Conservation (phyloP, 2,797 vertebrate species). For the Sebastes trivittatus region DNA sequence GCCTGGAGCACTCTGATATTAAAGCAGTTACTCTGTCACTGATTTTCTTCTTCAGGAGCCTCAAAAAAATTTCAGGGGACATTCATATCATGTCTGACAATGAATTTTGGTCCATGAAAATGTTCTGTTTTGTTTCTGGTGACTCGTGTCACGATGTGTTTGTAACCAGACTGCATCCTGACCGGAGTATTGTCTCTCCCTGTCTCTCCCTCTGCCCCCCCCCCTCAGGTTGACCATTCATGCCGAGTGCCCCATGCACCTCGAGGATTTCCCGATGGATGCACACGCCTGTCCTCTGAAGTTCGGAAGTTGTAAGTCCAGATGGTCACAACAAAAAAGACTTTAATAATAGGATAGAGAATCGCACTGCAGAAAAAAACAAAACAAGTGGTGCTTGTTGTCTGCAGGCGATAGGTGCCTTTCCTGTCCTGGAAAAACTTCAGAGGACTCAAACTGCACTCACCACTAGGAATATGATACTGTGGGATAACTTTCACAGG, state of each 20-base stretch:
- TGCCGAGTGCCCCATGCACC: constrained; percentile 98
- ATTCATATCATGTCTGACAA: neutral
- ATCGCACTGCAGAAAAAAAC: constrained; percentile 1
- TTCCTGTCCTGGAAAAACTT: constrained; percentile 19
- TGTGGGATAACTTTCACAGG: neutral
- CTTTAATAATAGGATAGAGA: constrained; percentile 10
- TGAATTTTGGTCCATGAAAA: neutral
- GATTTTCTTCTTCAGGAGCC: neutral
- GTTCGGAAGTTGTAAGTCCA: constrained; percentile 94
- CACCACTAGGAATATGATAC: neutral
- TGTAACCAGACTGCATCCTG: constrained; percentile 9
- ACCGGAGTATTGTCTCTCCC: constrained; percentile 23
- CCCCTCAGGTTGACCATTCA: constrained; percentile 92
- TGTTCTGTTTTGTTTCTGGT: neutral
- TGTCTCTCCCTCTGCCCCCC: constrained; percentile 19
- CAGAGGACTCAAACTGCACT: constrained; percentile 16
- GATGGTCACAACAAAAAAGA: constrained; percentile 33
- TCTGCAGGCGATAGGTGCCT: constrained; percentile 13
- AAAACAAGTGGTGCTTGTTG: constrained; percentile 2
- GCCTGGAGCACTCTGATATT: neutral
- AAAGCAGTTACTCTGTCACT: neutral
- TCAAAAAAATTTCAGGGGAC: neutral
- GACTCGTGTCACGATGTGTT: constrained; percentile 17
- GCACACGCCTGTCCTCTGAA: constrained; percentile 96
- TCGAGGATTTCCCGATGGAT: constrained; percentile 99